Conservation (phyloP, 2,797 vertebrate species). For the Lates japonicus region DNA sequence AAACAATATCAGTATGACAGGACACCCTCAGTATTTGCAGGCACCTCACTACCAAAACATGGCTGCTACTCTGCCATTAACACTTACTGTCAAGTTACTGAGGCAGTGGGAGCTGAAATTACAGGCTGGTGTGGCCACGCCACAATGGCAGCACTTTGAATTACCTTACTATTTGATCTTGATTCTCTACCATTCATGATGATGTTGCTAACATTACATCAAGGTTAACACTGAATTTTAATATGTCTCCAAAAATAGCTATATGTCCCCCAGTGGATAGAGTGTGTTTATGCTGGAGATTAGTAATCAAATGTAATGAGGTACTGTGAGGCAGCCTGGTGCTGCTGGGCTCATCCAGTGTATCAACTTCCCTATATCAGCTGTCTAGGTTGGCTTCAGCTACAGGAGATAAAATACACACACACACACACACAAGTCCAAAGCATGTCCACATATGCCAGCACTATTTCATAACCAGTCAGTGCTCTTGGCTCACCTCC, state of each 20-base stretch:
- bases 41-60: background rate
- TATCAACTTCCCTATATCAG: conserved; percentile 53
- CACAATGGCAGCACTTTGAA: background rate
- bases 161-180: background rate
- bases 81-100: background rate
- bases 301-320: conserved; percentile 36
- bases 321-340: conserved; percentile 21
- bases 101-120: background rate
- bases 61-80: background rate
- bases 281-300: conserved; percentile 24
- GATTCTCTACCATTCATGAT: background rate
- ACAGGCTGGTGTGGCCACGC: background rate
- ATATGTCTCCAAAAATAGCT: conserved; percentile 22
- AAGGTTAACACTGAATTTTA: conserved; percentile 8
- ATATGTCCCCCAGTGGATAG: background rate
- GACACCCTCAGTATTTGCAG: background rate
- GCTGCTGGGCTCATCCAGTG: conserved; percentile 39
- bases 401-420: conserved; percentile 12
- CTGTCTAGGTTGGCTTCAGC: conserved; percentile 16
- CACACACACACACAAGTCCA: conserved; percentile 8
- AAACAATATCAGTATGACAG: background rate
- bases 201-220: background rate
- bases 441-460: conserved; percentile 34
- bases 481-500: conserved; percentile 15
- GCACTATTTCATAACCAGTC: conserved; percentile 34